Base-by-base conservation (phyloP, 2,113 vertebrate genomes). In the Macroglossus sobrinus region DNA sequence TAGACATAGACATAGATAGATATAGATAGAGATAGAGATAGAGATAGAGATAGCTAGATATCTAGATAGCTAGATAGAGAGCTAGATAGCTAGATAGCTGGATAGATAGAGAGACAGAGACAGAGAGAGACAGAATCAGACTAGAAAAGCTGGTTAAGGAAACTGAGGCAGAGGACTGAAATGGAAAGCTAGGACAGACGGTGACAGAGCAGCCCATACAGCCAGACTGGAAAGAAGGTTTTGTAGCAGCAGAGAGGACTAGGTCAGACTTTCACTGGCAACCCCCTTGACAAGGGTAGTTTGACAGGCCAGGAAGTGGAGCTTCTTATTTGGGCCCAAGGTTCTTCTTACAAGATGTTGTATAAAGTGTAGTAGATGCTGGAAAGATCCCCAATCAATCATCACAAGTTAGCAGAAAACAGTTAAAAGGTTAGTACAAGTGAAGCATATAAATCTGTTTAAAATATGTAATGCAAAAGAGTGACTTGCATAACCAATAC, bases 401-500 rank as follows among this genome's bases (percentile, higher is more conserved):
- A 92, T 71, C 89, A 43, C 59, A 86, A 87, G 68, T 93, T 96
- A 76, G 47, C 43, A 94, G 84, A 90, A 15, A 79, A 63, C 21
- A 21, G 66, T 74, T 89, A 81, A 76, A 91, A 55, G 30, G 18
- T 93, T 85, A 24, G 16, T 61, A 47, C 24, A 90, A 91, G 30
- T 91, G 50, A 75, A 86, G 63, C 35, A 50, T 89, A 2, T 76
- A 98, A 71, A 93, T 95, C 59, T 88, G 59, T 63, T 9, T 90
- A 66, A 88, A 93, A 57, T 28, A 88, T 53, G 30, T 24, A 55
- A 64, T 47, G 89, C 47, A 35, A 5, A 78, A 14, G 33, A 33
- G 16, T 78, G 93, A 94, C 91, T 94, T 94, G 40, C 85, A 74
- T 97, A 93, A 85, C 78, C 71, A 21, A 0, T n/a, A 68, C 75